Evolutionary conservation across 2,888 invertebrate species (phyloP), one percentile per base, ranked within the genome.

Genomic region (Diaprepes abbreviatus): DNA sequence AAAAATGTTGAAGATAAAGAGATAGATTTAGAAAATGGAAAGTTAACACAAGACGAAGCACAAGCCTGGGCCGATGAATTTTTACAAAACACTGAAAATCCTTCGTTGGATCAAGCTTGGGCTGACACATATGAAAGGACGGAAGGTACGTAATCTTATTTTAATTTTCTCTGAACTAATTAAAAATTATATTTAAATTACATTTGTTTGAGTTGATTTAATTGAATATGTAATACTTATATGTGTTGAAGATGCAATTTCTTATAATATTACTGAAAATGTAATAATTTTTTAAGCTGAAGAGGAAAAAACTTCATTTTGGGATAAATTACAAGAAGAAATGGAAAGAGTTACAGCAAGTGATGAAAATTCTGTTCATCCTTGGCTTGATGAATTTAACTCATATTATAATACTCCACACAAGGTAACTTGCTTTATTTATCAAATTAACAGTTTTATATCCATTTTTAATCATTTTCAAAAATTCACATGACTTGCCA

Each of bases 301-400:
- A 16, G 88, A 89, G 76, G 90, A 87, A 78, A 91, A 90, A 76
- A 82, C 85, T 17, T 84, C 86, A 69, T 88, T 89, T 77, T 91
- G 91, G 91, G 85, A 88, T 67, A 87, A 87, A 12, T 81, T 91
- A 31, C 89, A 91, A 84, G 90, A 92, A 72, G 93, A 94, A 83
- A 93, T 94, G 92, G 90, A 90, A 68, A 91, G 92, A 80, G 86
- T 94, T 40, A 91, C 93, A 65, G 88, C 91, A 4, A 72, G 52
- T 36, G 86, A 90, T 75, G 86, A 87, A 19, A 85, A 85, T 66
- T 81, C 83, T 10, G 88, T 89, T 50, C 88, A 90, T 81, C 88
- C 90, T 0, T 95, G 95, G 95, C 85, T 91, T 50, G 88, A 91
- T 38, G 91, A 92, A 74, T 90, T 87, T 76, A 87, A 87, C 64